A percentile compares a stretch with the other conserved stretches of the same genome.
Evolutionary conservation across 2,797 vertebrate species (phyloP).

Genomic region (Ibycter americanus): DNA sequence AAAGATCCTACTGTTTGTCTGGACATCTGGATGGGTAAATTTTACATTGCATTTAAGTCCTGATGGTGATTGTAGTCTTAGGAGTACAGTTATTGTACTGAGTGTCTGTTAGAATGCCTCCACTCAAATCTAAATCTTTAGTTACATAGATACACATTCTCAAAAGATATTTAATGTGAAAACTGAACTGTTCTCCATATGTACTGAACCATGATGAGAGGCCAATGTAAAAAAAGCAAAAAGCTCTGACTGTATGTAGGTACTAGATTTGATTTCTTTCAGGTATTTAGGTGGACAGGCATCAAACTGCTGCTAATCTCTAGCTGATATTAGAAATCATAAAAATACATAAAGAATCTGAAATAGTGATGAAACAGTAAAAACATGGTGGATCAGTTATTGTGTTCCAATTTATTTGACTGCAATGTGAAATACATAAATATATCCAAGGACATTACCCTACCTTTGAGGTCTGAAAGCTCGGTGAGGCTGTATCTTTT

Average conservation of each 20-base stretch:
- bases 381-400: not conserved
- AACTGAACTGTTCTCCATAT: not conserved
- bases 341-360: not conserved
- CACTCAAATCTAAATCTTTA: not conserved
- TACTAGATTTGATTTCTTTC: not conserved
- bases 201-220: not conserved
- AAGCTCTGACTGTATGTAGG: not conserved
- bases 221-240: not conserved
- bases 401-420: not conserved
- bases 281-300: not conserved
- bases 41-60: not conserved
- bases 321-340: not conserved
- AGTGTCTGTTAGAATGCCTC: not conserved
- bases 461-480: not conserved
- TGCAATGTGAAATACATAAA: not conserved
- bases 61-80: not conserved
- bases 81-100: not conserved
- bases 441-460: not conserved
- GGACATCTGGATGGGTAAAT: not conserved
- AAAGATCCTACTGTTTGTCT: not conserved
- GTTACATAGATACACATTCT: not conserved
- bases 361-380: not conserved
- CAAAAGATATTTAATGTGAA: not conserved
- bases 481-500: not conserved
- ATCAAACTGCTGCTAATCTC: not conserved